phyloP scores from a whole-genome alignment of 2,113 vertebrate genomes.

The Salvelinus sp. region DNA sequence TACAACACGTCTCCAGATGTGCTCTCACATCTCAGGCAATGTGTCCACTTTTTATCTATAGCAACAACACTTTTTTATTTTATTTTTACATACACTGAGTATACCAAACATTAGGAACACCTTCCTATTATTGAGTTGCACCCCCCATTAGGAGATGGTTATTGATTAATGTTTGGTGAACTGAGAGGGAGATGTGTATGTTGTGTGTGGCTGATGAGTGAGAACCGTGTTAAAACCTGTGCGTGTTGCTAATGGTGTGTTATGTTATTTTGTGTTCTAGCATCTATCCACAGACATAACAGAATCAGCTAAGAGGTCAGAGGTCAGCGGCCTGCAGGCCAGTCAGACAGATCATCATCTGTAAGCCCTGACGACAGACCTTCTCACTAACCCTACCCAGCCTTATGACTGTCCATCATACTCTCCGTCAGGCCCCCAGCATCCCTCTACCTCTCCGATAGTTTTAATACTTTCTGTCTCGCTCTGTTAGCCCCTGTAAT shows the following conservation, averaged over 20 bases:
- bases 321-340: constrained; percentile 18
- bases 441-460: constrained; percentile 42
- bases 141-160: neutral
- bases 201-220: neutral
- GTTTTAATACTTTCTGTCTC: constrained; percentile 70
- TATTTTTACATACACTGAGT: too few relatives aligned
- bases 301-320: constrained; percentile 15
- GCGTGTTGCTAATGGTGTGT: neutral
- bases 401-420: constrained; percentile 43
- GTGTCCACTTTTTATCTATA: too few relatives aligned
- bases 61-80: too few relatives aligned
- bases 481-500: constrained; percentile 65
- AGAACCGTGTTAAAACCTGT: too few relatives aligned
- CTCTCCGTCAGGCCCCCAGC: constrained; percentile 44
- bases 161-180: too few relatives aligned
- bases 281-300: neutral
- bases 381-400: constrained; percentile 35
- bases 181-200: neutral
- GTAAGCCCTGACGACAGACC: constrained; percentile 22
- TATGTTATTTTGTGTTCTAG: neutral
- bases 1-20: too few relatives aligned
- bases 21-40: too few relatives aligned
- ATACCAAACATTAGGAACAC: too few relatives aligned
- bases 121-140: too few relatives aligned
- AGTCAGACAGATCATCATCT: constrained; percentile 42